A percentile compares a stretch with the other conserved stretches of the same genome.
Evolutionary conservation across 2,113 vertebrate species (phyloP).

Genomic region (Pelmatolapia mariae): DNA sequence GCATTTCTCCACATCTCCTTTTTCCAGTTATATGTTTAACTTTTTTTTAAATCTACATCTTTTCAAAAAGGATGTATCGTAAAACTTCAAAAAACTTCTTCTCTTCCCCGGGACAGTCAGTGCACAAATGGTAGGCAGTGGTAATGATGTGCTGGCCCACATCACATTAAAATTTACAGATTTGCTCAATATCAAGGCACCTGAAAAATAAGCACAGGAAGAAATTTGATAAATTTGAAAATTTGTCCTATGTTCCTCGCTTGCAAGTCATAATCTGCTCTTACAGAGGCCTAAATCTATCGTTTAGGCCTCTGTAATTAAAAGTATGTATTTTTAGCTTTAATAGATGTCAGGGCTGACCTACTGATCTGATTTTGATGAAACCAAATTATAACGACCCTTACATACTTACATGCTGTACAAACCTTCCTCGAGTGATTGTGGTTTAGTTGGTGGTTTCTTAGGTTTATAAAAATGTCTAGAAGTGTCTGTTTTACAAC

Average conservation of each 20-base stretch:
- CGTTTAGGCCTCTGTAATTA: background rate
- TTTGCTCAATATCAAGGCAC: rapidly evolving
- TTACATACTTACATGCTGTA: background rate
- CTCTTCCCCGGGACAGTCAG: rapidly evolving
- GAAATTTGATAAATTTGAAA: background rate
- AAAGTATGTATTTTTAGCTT: background rate
- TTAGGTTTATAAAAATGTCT: background rate
- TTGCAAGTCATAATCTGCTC: background rate
- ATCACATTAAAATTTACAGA: background rate
- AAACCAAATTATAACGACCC: background rate
- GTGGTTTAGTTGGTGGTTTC: background rate
- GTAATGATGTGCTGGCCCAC: background rate
- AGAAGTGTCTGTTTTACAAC: background rate
- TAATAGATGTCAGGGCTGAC: background rate
- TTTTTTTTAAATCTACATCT: rapidly evolving
- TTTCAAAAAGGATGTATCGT: background rate
- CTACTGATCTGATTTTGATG: background rate
- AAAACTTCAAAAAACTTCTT: background rate
- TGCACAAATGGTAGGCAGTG: background rate
- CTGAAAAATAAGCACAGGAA: background rate
- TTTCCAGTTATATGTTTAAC: background rate
- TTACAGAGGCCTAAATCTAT: too few relatives aligned
- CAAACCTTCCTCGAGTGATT: background rate
- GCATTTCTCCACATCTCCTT: background rate
- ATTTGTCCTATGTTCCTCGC: background rate